These are phyloP conservation scores for Cosmia trapezina DNA, from an alignment of 2,888 invertebrate species.

Conservation along the genomic window DNA sequence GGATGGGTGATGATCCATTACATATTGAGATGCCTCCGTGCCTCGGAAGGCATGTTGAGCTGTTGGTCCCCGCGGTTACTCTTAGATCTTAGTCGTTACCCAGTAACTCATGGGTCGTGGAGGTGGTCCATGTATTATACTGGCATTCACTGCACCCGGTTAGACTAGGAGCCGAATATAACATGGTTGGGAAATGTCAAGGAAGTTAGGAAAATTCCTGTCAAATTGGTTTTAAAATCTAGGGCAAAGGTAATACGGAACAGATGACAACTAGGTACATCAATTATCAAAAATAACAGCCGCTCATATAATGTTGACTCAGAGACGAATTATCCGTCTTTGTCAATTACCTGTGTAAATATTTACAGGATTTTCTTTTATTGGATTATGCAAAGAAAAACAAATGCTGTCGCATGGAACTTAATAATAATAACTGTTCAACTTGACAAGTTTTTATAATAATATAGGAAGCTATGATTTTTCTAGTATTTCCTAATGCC, in stretches of 20 bases:
- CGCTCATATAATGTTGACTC: neutral
- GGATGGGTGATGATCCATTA: too few relatives aligned
- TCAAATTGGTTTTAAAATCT: neutral
- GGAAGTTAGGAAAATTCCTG: neutral
- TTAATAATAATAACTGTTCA: constrained; percentile 11
- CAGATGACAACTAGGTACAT: neutral
- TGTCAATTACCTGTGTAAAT: neutral
- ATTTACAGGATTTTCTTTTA: constrained; percentile 11
- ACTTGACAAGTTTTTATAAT: constrained; percentile 17
- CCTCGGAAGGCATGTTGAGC: too few relatives aligned
- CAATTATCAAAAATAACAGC: neutral
- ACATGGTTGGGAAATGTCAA: neutral
- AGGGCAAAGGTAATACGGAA: neutral
- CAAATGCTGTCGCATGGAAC: constrained; percentile 5
- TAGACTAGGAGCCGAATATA: too few relatives aligned
- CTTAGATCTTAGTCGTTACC: too few relatives aligned
- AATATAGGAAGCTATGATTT: constrained; percentile 5
- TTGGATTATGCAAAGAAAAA: neutral
- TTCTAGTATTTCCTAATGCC: constrained; percentile 6
- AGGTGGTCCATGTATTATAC: too few relatives aligned
- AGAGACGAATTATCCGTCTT: neutral
- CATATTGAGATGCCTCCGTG: too few relatives aligned
- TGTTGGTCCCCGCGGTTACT: too few relatives aligned
- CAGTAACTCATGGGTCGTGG: too few relatives aligned
- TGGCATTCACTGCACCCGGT: too few relatives aligned